Evolutionary conservation across 2,113 vertebrate genomes (phyloP).

Genomic region (Mellivora capensis): DNA sequence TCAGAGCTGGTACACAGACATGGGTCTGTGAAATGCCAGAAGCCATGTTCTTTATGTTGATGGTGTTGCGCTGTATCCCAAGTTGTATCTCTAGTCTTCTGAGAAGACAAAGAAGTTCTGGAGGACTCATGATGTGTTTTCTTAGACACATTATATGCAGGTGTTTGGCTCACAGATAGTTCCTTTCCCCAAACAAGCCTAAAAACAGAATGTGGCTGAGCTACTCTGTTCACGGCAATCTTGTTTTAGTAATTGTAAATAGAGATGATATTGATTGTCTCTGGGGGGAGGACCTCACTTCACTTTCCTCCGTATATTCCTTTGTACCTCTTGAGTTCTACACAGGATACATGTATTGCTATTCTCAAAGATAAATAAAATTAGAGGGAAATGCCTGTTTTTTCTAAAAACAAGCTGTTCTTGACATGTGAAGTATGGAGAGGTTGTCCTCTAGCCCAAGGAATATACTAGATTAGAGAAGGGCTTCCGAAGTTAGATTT

Average conservation of each 20-base stretch:
- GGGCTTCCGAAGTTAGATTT: neutral
- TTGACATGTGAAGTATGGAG: neutral
- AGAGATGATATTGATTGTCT: neutral
- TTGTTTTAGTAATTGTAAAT: neutral
- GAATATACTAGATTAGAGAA: neutral
- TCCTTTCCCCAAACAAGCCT: neutral
- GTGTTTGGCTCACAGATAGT: neutral
- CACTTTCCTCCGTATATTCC: neutral
- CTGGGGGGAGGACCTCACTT: neutral
- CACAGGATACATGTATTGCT: neutral
- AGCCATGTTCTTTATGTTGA: neutral
- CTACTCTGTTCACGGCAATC: neutral
- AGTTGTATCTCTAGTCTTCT: neutral
- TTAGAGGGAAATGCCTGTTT: neutral
- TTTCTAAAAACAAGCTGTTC: constrained; percentile 1
- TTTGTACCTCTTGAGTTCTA: neutral
- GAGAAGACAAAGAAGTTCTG: neutral
- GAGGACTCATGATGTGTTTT: neutral
- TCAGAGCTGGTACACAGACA: neutral
- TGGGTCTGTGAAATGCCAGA: neutral
- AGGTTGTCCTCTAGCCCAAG: neutral
- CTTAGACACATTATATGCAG: neutral
- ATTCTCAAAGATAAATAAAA: neutral
- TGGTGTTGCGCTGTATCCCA: neutral
- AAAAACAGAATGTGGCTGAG: neutral